Base-by-base conservation (phyloP, 1,140 invertebrate genomes). In the Megalopta genalis region DNA sequence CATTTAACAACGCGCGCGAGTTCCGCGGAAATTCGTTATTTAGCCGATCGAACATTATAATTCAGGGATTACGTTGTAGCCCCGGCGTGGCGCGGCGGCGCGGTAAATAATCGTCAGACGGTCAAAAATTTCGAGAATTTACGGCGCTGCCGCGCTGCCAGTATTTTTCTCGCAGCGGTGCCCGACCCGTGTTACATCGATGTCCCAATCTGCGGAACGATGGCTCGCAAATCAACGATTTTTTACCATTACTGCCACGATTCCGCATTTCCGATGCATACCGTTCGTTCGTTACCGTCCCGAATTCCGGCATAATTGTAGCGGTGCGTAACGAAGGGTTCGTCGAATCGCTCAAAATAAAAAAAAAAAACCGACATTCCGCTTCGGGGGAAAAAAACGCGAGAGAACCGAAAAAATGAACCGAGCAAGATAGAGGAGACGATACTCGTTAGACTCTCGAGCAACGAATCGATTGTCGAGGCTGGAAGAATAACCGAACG, bases 141-240 rank as follows among this genome's bases (percentile, higher is more conserved):
- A 78, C 63, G 46, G 76, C 9, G 6, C 4, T 10, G 7, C 4
- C 10, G 7, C 27, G 14, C 57, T 23, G 25, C 42, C 39, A 9
- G n/a, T 70, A 77, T 70, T 66, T 69, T 57, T 32, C 37, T 9
- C 5, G 49, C 18, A 18, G 10, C 10, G 16, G 16, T 8, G 60
- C 52, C 25, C 9, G 10, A 8, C 21, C 54, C 54, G 18, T n/a
- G n/a, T 57, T 18, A 60, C 68, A 46, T 42, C 72, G 71, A 32
- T n/a, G 42, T 66, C 14, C 70, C 73, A 73, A 76, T 46, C 64
- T 52, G 59, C 27, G 65, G 63, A 68, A 76, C 78, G 72, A 75
- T 27, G 46, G 57, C 62, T 73, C 78, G 78, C 73, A 64, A 80
- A 76, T 80, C 78, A 79, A 79, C 52, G 64, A 79, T 79, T 79